Base-by-base conservation (phyloP, 2,888 invertebrate genomes). In the Ceraclea dissimilis region DNA sequence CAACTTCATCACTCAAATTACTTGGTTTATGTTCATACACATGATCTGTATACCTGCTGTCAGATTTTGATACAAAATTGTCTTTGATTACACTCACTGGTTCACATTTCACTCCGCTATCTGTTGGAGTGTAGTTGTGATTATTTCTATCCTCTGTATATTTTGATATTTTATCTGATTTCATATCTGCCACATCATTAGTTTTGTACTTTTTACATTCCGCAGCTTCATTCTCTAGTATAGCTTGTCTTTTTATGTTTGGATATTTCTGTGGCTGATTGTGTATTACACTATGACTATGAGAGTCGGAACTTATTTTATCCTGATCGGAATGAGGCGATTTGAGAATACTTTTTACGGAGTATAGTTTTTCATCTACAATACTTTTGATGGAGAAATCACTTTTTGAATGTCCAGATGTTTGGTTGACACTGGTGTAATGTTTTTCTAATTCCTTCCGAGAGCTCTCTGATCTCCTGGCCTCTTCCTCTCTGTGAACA, bases 41-140 rank as follows among this genome's bases (percentile, higher is more conserved):
- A 39, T 39, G 39, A 8, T 55, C 54, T 18, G 39, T 47, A 49
- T 33, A 54, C 48, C 60, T 58, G 16, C 39, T 39, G 52, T 62
- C 62, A 56, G 60, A 56, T 58, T 60, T 62, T 6, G 55, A 47
- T 21, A 55, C 19, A 21, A 60, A 57, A 39, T 57, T 56, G 51
- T 62, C 62, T 56, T 60, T 62, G 26, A 62, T 62, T 11, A 61
- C 61, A 51, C 61, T 61, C 44, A 60, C 54, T 16, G 54, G 33
- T 19, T 59, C 59, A 16, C 56, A 47, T 34, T 49, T 56, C 5
- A 57, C 54, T 2, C 44, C 47, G n/a, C 18, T 34, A 47, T 21
- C 49, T 13, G 17, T 31, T 16, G 39, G 16, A 47, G 20, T 16
- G 48, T 50, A 33, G 39, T 19, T 49, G 16, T 49, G 43, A 52